A percentile compares a stretch with the other conserved stretches of the same genome.
phyloP scores from a whole-genome alignment of 2,888 invertebrate genomes.

The Tetramorium bicarinatum region DNA sequence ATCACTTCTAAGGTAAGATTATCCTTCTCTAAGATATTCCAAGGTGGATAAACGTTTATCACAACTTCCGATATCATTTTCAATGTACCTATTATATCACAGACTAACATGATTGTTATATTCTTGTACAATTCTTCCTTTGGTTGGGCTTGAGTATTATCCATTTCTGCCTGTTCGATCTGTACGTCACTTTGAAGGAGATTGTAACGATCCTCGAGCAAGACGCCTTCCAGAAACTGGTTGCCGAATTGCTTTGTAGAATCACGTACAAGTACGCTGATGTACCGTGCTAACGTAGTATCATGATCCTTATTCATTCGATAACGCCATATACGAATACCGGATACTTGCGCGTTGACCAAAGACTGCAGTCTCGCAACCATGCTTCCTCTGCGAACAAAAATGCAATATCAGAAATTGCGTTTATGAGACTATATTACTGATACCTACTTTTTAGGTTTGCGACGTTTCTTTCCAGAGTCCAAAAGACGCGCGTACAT shows the following conservation, averaged over 20 bases:
- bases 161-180: slow-evolving; percentile 5
- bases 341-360: slow-evolving; percentile 75
- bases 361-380: slow-evolving; percentile 74
- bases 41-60: slow-evolving; percentile 80
- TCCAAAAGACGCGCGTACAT: slow-evolving; percentile 57
- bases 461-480: slow-evolving; percentile 70
- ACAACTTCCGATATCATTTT: slow-evolving; percentile 67
- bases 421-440: not conserved
- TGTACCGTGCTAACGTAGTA: slow-evolving; percentile 61
- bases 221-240: slow-evolving; percentile 74
- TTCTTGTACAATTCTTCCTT: not conserved
- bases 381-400: slow-evolving; percentile 78
- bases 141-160: not conserved
- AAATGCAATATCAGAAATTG: slow-evolving; percentile 24
- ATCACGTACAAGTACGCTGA: slow-evolving; percentile 71
- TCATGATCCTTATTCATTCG: slow-evolving; percentile 72
- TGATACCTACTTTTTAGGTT: slow-evolving; percentile 72
- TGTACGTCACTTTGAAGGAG: slow-evolving; percentile 65
- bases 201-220: slow-evolving; percentile 75
- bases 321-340: slow-evolving; percentile 81
- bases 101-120: slow-evolving; percentile 75
- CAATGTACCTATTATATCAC: slow-evolving; percentile 76
- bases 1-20: slow-evolving; percentile 71
- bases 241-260: slow-evolving; percentile 69
- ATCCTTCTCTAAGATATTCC: slow-evolving; percentile 76